A percentile compares a stretch with the other conserved stretches of the same genome.
These are phyloP conservation scores for Azemiops feae DNA, from an alignment of 2,113 vertebrate genomes.

Conservation along the genomic window DNA sequence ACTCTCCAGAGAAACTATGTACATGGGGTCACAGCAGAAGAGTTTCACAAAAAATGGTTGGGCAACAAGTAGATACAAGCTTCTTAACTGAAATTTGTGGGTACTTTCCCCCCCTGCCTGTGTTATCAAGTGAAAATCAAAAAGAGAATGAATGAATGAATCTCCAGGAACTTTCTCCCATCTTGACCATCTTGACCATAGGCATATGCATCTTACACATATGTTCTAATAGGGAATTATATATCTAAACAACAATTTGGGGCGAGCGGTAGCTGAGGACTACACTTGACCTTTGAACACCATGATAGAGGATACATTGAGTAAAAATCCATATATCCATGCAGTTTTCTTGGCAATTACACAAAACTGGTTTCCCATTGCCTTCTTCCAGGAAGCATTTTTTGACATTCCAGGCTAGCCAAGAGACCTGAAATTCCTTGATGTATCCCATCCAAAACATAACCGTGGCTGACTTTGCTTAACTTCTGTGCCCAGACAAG, in stretches of 20 bases:
- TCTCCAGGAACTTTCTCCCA: neutral
- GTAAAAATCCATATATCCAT: neutral
- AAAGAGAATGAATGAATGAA: neutral
- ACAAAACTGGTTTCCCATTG: neutral
- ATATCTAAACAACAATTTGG: neutral
- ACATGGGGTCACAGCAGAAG: neutral
- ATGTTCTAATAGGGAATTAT: neutral
- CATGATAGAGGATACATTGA: neutral
- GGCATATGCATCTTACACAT: neutral
- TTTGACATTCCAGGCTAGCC: neutral
- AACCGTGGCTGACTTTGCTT: neutral
- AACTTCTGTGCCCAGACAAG: neutral
- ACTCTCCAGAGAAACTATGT: neutral
- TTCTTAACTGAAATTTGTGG: neutral
- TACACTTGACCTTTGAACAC: neutral
- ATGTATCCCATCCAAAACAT: neutral
- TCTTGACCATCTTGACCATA: neutral
- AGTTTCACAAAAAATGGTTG: neutral
- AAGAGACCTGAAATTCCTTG: neutral
- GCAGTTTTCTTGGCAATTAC: neutral
- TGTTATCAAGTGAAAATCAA: neutral
- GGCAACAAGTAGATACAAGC: neutral
- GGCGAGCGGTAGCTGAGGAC: rapidly evolving
- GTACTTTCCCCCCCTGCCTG: neutral
- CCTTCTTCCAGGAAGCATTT: neutral